A percentile compares a stretch with the other conserved stretches of the same genome.
phyloP scores from a whole-genome alignment of 2,113 vertebrate species.

The Lichenostomus cassidix region DNA sequence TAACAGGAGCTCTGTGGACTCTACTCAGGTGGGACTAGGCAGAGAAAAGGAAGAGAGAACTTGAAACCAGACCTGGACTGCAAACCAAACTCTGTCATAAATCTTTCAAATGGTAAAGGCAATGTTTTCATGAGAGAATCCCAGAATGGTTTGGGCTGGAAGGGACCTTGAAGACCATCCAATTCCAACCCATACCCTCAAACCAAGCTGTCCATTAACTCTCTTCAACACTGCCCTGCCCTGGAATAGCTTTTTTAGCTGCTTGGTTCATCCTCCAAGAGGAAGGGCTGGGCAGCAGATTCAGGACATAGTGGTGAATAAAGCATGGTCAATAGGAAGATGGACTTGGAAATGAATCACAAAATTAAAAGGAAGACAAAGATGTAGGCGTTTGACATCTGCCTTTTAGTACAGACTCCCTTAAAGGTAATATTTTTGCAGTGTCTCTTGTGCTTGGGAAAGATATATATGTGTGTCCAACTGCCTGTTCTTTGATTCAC shows the following conservation, averaged over 20 bases:
- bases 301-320: background rate
- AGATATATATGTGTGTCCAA: background rate
- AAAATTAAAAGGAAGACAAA: background rate
- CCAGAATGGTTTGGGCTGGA: background rate
- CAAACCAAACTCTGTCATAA: background rate
- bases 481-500: background rate
- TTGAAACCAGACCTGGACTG: background rate
- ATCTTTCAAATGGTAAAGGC: background rate
- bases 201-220: background rate
- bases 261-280: background rate
- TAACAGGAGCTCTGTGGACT: background rate
- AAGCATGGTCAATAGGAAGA: background rate
- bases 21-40: background rate
- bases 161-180: background rate
- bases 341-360: background rate
- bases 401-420: background rate
- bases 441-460: background rate
- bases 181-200: background rate
- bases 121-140: background rate
- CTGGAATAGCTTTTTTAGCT: background rate
- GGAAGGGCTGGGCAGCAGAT: background rate
- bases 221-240: background rate
- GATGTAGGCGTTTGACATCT: background rate
- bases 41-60: background rate
- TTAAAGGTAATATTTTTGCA: background rate